Conservation (phyloP, 2,113 vertebrate genomes). For the Anser brachyrhynchus region DNA sequence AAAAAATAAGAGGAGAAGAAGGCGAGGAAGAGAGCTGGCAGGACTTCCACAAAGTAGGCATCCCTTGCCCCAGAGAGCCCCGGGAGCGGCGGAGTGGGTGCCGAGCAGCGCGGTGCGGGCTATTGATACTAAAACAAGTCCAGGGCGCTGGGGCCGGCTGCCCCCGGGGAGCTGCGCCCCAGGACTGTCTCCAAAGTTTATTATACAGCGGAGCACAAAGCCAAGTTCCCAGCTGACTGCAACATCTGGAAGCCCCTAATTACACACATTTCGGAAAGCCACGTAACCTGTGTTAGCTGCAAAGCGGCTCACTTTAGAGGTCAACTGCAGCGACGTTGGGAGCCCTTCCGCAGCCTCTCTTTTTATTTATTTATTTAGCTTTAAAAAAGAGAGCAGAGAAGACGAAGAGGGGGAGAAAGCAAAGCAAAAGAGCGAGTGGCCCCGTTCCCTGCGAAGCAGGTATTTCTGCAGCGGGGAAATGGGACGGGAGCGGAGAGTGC, state of each 20-base stretch:
- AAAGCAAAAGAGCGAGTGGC: not conserved
- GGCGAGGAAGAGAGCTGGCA: not conserved
- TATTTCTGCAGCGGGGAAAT: fast-evolving
- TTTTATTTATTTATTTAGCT: not conserved
- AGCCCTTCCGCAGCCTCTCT: not conserved
- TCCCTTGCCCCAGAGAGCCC: not conserved
- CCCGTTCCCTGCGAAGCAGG: not conserved
- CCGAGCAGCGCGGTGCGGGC: not conserved
- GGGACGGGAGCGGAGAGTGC: not conserved
- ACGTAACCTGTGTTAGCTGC: not conserved
- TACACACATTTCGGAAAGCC: slow-evolving; percentile 30
- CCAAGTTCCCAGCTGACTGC: slow-evolving; percentile 52
- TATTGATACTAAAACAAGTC: slow-evolving; percentile 35
- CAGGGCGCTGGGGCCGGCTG: not conserved
- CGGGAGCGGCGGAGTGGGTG: not conserved
- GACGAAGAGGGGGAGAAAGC: not conserved
- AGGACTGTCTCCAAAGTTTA: slow-evolving; percentile 53
- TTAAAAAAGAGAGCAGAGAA: not conserved
- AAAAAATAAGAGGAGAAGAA: too few relatives aligned
- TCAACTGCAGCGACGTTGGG: not conserved
- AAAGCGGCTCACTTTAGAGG: not conserved
- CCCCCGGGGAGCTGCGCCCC: slow-evolving; percentile 16
- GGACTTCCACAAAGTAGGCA: not conserved
- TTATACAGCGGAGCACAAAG: slow-evolving; percentile 18
- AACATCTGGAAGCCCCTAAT: slow-evolving; percentile 59